These are phyloP conservation scores for Embidobia sp. DNA, from an alignment of 2,888 invertebrate genomes.

Conservation along the genomic window DNA sequence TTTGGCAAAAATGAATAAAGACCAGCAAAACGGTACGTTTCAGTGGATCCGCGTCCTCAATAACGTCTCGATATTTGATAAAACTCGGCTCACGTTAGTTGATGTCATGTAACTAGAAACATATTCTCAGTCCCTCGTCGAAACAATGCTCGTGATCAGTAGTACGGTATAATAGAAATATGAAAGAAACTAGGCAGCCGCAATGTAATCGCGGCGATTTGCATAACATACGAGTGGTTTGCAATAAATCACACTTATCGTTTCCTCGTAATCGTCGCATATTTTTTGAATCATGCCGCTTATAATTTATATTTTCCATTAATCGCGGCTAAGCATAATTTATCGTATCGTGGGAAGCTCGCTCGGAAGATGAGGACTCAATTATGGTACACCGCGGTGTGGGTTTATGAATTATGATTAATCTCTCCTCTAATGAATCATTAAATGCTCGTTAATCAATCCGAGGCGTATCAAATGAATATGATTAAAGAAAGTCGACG, in stretches of 20 bases:
- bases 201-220: conserved; percentile 54
- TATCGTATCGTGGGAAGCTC: conserved; percentile 49
- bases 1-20: not conserved
- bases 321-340: conserved; percentile 52
- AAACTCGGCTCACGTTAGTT: conserved; percentile 26
- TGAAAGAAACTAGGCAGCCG: conserved; percentile 60
- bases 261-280: conserved; percentile 60
- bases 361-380: conserved; percentile 39
- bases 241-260: conserved; percentile 65
- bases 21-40: not conserved
- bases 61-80: conserved; percentile 39
- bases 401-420: conserved; percentile 46
- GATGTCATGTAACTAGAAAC: conserved; percentile 54
- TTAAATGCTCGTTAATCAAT: conserved; percentile 10
- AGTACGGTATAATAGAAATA: conserved; percentile 62
- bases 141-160: conserved; percentile 56
- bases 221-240: conserved; percentile 52
- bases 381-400: conserved; percentile 17
- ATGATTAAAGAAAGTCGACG: not conserved
- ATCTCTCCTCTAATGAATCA: conserved; percentile 32
- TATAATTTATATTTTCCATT: conserved; percentile 61
- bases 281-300: conserved; percentile 59
- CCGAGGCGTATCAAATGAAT: not conserved
- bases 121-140: conserved; percentile 45
- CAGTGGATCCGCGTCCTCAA: conserved; percentile 21